Percentiles rank a stretch among this genome's conserved stretches.
phyloP scores from a whole-genome alignment of 2,888 invertebrate genomes.

The Phyllotreta striolata region DNA sequence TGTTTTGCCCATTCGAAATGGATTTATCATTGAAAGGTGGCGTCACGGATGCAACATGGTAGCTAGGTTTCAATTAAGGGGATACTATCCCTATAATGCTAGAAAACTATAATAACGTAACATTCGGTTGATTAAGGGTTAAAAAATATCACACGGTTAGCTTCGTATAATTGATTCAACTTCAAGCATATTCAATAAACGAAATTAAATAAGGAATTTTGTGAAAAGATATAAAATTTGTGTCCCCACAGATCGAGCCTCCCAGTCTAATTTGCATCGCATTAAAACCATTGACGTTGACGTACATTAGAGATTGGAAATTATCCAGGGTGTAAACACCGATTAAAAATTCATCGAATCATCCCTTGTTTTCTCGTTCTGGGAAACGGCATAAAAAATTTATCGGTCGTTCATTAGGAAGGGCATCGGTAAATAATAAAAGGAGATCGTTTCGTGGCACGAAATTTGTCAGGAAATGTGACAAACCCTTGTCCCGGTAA shows the following conservation, averaged over 20 bases:
- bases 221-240: background rate
- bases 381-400: slow-evolving; percentile 40
- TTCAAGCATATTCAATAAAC: background rate
- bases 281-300: slow-evolving; percentile 1
- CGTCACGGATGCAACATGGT: slow-evolving; percentile 44
- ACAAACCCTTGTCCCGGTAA: slow-evolving; percentile 51
- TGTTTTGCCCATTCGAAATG: slow-evolving; percentile 41
- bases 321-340: slow-evolving; percentile 28
- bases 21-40: slow-evolving; percentile 41
- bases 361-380: slow-evolving; percentile 26
- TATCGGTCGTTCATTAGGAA: slow-evolving; percentile 45
- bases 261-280: too few relatives aligned
- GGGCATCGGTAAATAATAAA: slow-evolving; percentile 42
- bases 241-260: background rate
- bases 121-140: slow-evolving; percentile 30
- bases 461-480: slow-evolving; percentile 49
- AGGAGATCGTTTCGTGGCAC: slow-evolving; percentile 43
- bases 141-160: too few relatives aligned
- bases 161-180: too few relatives aligned
- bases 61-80: slow-evolving; percentile 41
- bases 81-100: slow-evolving; percentile 12
- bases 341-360: slow-evolving; percentile 26
- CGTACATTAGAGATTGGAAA: slow-evolving; percentile 15
- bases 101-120: slow-evolving; percentile 18
- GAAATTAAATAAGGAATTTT: too few relatives aligned